phyloP scores from a whole-genome alignment of 2,888 invertebrate genomes.

The Acleris cristana region DNA sequence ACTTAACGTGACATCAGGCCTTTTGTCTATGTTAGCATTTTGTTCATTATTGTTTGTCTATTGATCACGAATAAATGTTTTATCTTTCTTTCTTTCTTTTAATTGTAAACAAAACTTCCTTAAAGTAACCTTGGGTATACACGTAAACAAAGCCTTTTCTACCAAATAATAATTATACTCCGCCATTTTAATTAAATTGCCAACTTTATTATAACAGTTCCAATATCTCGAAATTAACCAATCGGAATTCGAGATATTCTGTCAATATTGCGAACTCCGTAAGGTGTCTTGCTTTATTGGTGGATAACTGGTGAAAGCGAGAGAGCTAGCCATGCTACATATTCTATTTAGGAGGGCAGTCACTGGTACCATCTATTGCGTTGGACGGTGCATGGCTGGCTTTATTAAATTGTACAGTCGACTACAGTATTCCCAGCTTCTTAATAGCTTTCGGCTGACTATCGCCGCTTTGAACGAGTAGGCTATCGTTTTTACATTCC shows the following conservation, averaged over 20 bases:
- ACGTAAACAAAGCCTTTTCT: background rate
- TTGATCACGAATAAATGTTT: too few relatives aligned
- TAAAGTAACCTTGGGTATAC: too few relatives aligned
- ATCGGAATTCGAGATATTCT: slow-evolving; percentile 17
- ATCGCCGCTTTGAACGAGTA: too few relatives aligned
- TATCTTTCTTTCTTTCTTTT: too few relatives aligned
- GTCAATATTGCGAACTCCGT: slow-evolving; percentile 14
- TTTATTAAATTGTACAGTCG: background rate
- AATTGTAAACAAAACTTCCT: too few relatives aligned
- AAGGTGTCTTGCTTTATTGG: background rate
- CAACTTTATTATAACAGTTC: slow-evolving; percentile 14
- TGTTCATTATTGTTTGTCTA: too few relatives aligned
- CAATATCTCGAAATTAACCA: slow-evolving; percentile 17
- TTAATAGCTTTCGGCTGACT: too few relatives aligned
- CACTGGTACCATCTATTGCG: background rate
- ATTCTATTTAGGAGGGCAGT: slow-evolving; percentile 11
- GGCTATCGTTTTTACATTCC: too few relatives aligned
- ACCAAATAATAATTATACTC: background rate
- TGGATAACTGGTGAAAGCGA: background rate
- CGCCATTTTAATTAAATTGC: slow-evolving; percentile 11
- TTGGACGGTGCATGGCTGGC: background rate
- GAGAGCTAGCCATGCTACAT: background rate
- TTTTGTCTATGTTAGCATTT: too few relatives aligned
- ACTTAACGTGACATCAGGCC: too few relatives aligned
- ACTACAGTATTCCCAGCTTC: too few relatives aligned